Conservation (phyloP, 2,113 vertebrate species). For the Sturnus vulgaris region DNA sequence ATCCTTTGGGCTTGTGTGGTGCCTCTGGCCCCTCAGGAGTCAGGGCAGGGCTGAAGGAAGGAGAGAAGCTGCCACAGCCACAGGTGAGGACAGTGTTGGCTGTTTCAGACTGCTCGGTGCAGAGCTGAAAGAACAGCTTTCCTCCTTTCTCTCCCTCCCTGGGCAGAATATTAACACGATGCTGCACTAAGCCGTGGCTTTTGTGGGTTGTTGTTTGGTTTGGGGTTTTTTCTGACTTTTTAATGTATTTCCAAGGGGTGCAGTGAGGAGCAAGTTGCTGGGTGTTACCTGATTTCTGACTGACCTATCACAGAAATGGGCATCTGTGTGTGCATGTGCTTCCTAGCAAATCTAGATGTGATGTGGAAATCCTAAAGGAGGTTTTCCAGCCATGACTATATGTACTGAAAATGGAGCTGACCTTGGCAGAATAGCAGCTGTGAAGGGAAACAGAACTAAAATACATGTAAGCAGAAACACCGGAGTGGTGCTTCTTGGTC, state of each 20-base stretch:
- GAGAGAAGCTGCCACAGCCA: background rate
- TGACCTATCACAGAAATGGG: background rate
- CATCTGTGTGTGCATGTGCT: fast-evolving
- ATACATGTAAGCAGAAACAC: background rate
- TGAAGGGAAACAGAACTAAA: background rate
- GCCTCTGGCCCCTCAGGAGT: background rate
- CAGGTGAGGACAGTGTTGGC: background rate
- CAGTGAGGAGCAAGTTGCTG: background rate
- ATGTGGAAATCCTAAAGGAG: fast-evolving
- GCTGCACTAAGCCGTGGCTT: background rate
- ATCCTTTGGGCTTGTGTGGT: background rate
- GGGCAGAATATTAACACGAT: background rate
- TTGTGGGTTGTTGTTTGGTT: background rate
- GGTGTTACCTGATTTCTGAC: background rate
- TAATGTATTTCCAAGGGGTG: background rate
- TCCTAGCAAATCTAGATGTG: background rate
- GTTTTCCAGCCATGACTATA: background rate
- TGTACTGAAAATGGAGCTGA: background rate
- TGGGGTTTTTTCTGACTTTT: fast-evolving
- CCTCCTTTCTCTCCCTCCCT: background rate
- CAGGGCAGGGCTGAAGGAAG: too few species aligned
- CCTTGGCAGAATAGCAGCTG: background rate
- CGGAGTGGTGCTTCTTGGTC: background rate
- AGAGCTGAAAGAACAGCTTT: background rate
- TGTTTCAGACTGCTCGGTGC: background rate